Base-by-base conservation (phyloP, 2,113 vertebrate genomes). In the Rhombomys opimus region DNA sequence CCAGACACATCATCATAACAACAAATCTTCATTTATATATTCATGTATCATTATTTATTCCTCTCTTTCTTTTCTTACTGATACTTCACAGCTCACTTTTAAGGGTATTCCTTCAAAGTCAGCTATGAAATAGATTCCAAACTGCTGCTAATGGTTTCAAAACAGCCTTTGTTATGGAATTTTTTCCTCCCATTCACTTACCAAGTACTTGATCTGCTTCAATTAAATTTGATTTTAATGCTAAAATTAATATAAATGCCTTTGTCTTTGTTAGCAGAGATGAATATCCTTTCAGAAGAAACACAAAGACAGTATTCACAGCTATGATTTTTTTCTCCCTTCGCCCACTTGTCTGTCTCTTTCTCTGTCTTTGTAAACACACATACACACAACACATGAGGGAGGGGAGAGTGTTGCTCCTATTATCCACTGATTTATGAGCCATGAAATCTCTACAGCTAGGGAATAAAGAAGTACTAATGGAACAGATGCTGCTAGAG, bases 211-310 rank as follows among this genome's bases (percentile, higher is more conserved):
- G 93, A 97, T 97, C 87, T 96, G 88, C 73, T 96, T 93, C 67
- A 95, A 76, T 80, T 97, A 93, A 96, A 94, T 94, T 87, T 97
- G 25, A 54, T 94, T 96, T 94, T 92, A 90, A 97, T 97, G 80
- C 50, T 73, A 96, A 98, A 98, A 97, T 96, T 92, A 97, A 96
- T 97, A 96, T 92, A 98, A 98, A 96, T 68, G 86, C 41, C 94
- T 97, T 96, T 98, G 91, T 97, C 95, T 98, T 96, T 98, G 92
- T 97, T 94, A 97, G 87, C 63, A 94, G 91, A 97, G 93, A 95
- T 95, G 87, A 97, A 75, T 94, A 96, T 87, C 77, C 86, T 91
- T 86, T 95, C 93, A 88, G 95, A 94, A 97, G 54, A 96, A 89
- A 68, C 88, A 90, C 6, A 96, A 97, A 97, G 50, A 38, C 13